Conservation (phyloP, 2,888 invertebrate species). For the Lymantria monacha region DNA sequence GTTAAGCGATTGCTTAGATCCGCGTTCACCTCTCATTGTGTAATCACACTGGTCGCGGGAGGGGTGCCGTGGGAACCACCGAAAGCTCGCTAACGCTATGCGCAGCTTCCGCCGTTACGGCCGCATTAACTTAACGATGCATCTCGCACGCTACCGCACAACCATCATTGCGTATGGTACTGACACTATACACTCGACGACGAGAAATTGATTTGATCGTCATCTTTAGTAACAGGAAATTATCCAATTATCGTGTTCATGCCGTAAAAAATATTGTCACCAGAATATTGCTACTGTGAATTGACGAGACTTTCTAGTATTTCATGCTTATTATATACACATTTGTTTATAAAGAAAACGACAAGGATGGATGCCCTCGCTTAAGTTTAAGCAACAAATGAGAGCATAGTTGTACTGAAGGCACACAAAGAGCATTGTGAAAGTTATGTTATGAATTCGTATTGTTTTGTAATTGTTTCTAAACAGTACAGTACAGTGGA, state of each 20-base stretch:
- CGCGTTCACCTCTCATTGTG: conserved; percentile 82
- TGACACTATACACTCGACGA: conserved; percentile 43
- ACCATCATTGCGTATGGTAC: conserved; percentile 40
- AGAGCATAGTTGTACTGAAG: conserved; percentile 44
- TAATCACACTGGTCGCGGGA: conserved; percentile 60
- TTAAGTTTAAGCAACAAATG: conserved; percentile 31
- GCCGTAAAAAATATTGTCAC: conserved; percentile 43
- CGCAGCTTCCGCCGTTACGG: conserved; percentile 75
- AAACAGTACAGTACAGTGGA: conserved; percentile 67
- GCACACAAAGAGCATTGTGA: conserved; percentile 66
- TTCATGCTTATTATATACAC: conserved; percentile 12
- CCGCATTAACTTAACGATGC: conserved; percentile 72
- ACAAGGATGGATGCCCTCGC: conserved; percentile 25
- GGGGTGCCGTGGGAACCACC: conserved; percentile 77
- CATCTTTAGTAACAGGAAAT: conserved; percentile 69
- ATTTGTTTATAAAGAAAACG: conserved; percentile 30
- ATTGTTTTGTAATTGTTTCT: conserved; percentile 78
- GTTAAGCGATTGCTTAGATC: conserved; percentile 82
- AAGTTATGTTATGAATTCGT: conserved; percentile 70
- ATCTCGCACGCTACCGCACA: conserved; percentile 57
- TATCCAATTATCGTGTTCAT: conserved; percentile 43
- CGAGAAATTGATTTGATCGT: conserved; percentile 66
- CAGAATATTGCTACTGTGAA: conserved; percentile 29
- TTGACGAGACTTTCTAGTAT: conserved; percentile 44
- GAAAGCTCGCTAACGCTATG: conserved; percentile 71